Percentiles rank a stretch among this genome's conserved stretches.
Conservation (phyloP, 1,140 invertebrate genomes). For the Drosophila kohkoa region DNA sequence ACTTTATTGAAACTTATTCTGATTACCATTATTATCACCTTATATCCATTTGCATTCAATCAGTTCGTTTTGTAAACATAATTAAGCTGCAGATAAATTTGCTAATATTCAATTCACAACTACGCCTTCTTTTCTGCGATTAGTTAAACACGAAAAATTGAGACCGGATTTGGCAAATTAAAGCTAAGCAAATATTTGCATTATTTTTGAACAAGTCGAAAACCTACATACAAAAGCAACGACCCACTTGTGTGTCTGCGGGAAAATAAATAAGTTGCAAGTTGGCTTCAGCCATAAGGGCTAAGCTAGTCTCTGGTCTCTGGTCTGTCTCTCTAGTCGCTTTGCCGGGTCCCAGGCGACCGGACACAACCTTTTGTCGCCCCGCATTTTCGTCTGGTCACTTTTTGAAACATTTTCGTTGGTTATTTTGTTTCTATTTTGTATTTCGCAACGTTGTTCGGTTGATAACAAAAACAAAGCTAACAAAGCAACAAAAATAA, state of each 20-base stretch:
- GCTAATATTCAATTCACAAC: not conserved
- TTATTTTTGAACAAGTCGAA: not conserved
- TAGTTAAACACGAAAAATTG: not conserved
- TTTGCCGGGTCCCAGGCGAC: not conserved
- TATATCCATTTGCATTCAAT: too few species aligned
- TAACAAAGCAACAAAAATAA: constrained; percentile 62
- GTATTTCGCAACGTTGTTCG: constrained; percentile 30
- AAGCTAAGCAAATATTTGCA: not conserved
- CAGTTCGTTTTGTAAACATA: too few species aligned
- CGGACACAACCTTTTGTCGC: constrained; percentile 52
- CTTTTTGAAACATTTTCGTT: constrained; percentile 50
- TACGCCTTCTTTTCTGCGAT: not conserved
- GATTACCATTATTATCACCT: too few species aligned
- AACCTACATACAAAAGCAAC: not conserved
- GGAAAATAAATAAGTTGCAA: not conserved
- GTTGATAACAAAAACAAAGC: constrained; percentile 77
- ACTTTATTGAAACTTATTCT: too few species aligned
- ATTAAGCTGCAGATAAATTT: not conserved
- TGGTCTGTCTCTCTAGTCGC: too few species aligned
- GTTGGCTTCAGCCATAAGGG: constrained; percentile 10
- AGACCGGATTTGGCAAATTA: not conserved
- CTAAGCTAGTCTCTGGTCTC: constrained; percentile 8
- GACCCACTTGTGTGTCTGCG: constrained; percentile 12
- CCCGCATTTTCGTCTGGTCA: constrained; percentile 44
- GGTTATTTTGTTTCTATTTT: constrained; percentile 50